These are phyloP conservation scores for Catharus minimus DNA, from an alignment of 2,113 vertebrate species.

Conservation along the genomic window DNA sequence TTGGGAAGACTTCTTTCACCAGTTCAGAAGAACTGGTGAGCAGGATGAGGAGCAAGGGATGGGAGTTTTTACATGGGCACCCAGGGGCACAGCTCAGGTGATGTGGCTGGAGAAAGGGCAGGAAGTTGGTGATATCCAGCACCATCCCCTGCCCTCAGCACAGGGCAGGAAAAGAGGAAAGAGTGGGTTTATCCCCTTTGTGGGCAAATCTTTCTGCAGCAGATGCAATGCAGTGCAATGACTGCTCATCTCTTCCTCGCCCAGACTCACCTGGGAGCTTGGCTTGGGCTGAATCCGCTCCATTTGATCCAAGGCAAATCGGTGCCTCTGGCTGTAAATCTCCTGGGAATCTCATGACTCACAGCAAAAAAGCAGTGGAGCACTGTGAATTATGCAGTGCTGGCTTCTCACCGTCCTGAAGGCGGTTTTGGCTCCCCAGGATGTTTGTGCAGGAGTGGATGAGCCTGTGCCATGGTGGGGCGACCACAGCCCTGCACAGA, in stretches of 20 bases:
- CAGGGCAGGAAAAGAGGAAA: background rate
- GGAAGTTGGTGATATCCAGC: background rate
- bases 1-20: background rate
- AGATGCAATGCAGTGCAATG: background rate
- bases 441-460: background rate
- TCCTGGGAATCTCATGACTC: constrained; percentile 2
- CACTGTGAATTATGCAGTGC: rapidly evolving
- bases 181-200: background rate
- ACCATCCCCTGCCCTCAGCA: background rate
- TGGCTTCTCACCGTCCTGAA: background rate
- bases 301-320: rapidly evolving
- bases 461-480: background rate
- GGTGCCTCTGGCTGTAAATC: background rate
- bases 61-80: background rate
- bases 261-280: background rate
- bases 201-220: background rate
- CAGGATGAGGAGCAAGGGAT: background rate
- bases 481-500: rapidly evolving
- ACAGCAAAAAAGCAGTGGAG: rapidly evolving
- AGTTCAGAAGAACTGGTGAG: background rate
- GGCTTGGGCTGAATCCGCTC: background rate
- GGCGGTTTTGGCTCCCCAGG: background rate
- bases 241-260: rapidly evolving
- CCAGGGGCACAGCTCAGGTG: rapidly evolving
- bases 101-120: background rate